Percentiles rank a stretch among this genome's conserved stretches.
Conservation (phyloP, 2,113 vertebrate genomes). For the Neofelis nebulosa region DNA sequence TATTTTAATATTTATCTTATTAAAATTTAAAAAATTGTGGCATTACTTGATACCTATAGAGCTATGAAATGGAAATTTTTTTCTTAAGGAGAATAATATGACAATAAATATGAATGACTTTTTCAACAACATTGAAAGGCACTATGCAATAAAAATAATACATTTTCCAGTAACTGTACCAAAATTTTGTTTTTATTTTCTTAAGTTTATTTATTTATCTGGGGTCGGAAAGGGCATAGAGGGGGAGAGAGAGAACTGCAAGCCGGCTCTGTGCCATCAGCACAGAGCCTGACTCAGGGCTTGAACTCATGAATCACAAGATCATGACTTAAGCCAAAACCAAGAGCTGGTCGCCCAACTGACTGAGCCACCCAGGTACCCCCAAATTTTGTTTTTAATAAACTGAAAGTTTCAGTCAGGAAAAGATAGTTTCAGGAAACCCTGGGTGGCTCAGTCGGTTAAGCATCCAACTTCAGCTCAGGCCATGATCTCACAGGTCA, state of each 20-base stretch:
- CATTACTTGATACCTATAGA: background rate
- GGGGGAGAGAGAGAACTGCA: no score
- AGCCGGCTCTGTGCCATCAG: no score
- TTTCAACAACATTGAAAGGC: slow-evolving; percentile 69
- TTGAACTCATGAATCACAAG: no score
- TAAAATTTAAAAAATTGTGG: slow-evolving; percentile 68
- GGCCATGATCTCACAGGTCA: no score
- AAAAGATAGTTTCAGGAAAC: background rate
- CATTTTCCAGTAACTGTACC: background rate
- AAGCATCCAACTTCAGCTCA: no score
- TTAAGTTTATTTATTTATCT: no score
- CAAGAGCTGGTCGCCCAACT: no score
- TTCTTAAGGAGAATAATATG: slow-evolving; percentile 72
- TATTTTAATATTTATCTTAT: slow-evolving; percentile 77
- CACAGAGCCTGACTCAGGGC: no score
- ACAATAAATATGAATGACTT: slow-evolving; percentile 79
- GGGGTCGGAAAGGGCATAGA: no score
- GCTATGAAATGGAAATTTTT: slow-evolving; percentile 28
- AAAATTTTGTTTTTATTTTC: slow-evolving; percentile 32
- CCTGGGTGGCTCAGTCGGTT: no score
- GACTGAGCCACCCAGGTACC: no score
- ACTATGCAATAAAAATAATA: slow-evolving; percentile 47
- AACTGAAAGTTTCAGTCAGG: slow-evolving; percentile 33
- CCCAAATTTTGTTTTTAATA: slow-evolving; percentile 48
- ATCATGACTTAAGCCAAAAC: no score